Conservation (phyloP, 2,113 vertebrate species). For the Ellobius talpinus region DNA sequence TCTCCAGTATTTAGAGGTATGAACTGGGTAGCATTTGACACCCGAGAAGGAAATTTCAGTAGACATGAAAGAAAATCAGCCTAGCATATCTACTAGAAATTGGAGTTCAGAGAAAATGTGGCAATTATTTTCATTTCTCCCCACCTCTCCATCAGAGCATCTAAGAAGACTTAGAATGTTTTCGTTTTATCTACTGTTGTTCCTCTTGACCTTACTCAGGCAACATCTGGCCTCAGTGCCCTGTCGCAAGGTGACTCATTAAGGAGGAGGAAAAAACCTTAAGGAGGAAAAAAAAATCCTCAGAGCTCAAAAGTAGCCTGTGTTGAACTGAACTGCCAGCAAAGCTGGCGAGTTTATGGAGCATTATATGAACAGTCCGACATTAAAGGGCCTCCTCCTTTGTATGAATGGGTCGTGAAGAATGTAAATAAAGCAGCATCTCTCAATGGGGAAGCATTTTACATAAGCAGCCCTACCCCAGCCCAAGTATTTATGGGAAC, state of each 20-base stretch:
- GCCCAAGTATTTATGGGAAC: slow-evolving; percentile 80
- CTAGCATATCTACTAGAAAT: not conserved
- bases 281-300: slow-evolving; percentile 26
- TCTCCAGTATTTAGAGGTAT: not conserved
- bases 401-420: slow-evolving; percentile 83
- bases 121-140: slow-evolving; percentile 65
- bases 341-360: slow-evolving; percentile 78
- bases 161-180: slow-evolving; percentile 51
- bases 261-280: slow-evolving; percentile 24
- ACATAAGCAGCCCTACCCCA: slow-evolving; percentile 75
- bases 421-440: slow-evolving; percentile 84
- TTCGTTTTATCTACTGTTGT: slow-evolving; percentile 74
- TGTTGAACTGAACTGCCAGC: slow-evolving; percentile 69
- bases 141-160: slow-evolving; percentile 3
- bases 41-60: slow-evolving; percentile 55
- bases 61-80: slow-evolving; percentile 55
- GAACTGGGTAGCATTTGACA: slow-evolving; percentile 45
- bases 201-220: slow-evolving; percentile 67
- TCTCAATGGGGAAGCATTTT: slow-evolving; percentile 82
- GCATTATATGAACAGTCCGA: slow-evolving; percentile 79
- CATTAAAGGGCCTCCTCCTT: slow-evolving; percentile 80
- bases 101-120: slow-evolving; percentile 60
- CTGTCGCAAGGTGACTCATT: slow-evolving; percentile 79
- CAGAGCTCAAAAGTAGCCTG: slow-evolving; percentile 68
- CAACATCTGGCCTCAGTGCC: slow-evolving; percentile 75